A percentile compares a stretch with the other conserved stretches of the same genome.
These are phyloP conservation scores for Mareca penelope DNA, from an alignment of 2,797 vertebrate species.

Conservation along the genomic window DNA sequence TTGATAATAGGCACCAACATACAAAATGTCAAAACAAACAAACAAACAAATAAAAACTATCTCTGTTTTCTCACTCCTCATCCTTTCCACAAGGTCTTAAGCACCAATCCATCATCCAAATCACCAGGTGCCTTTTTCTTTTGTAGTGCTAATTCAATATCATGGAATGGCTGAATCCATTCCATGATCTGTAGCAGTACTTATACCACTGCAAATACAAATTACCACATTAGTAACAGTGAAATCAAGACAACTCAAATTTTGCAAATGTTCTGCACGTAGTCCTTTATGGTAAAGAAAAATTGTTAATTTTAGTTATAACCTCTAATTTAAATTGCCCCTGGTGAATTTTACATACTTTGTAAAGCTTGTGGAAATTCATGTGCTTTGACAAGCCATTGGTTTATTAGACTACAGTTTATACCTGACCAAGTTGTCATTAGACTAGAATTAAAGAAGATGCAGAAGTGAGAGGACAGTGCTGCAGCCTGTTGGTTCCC, in stretches of 20 bases:
- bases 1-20: not conserved
- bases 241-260: not conserved
- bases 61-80: not conserved
- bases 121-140: not conserved
- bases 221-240: not conserved
- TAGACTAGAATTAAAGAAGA: not conserved
- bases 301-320: not conserved
- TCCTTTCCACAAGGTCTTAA: not conserved
- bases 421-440: not conserved
- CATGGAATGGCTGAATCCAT: not conserved
- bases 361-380: not conserved
- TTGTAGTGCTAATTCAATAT: not conserved
- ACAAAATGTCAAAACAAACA: not conserved
- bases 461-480: not conserved
- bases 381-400: not conserved
- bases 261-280: not conserved
- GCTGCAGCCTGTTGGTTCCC: not conserved
- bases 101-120: not conserved
- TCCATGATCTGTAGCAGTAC: not conserved
- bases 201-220: not conserved
- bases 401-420: not conserved
- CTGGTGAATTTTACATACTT: not conserved
- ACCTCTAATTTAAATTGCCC: not conserved
- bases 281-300: not conserved
- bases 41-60: not conserved